phyloP scores from a whole-genome alignment of 2,113 vertebrate genomes.

The Xyrauchen texanus region DNA sequence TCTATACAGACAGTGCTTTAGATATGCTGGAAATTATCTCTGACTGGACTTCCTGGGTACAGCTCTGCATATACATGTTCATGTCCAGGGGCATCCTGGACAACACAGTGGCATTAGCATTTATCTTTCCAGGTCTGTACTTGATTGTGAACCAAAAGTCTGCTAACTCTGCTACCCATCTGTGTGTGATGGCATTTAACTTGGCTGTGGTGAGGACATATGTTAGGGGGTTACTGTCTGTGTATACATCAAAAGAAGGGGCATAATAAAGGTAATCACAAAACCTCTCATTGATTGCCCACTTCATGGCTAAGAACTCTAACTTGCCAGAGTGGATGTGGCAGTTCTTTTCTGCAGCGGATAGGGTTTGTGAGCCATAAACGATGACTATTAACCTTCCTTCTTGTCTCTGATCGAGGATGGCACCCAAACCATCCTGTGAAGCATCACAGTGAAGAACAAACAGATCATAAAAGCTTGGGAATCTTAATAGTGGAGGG shows the following conservation, averaged over 20 bases:
- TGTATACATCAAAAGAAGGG: background rate
- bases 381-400: conserved; percentile 1
- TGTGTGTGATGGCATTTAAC: background rate
- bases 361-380: conserved; percentile 12
- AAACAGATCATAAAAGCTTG: too few relatives aligned
- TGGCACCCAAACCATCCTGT: background rate
- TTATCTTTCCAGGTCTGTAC: too few relatives aligned
- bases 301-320: too few relatives aligned
- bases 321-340: conserved; percentile 31
- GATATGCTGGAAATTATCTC: too few relatives aligned
- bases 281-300: conserved; percentile 16
- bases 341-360: conserved; percentile 26
- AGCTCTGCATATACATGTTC: background rate
- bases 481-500: background rate
- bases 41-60: background rate
- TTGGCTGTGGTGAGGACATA: background rate
- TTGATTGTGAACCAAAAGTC: background rate
- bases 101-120: background rate
- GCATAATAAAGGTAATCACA: conserved; percentile 10
- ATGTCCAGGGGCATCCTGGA: conserved; percentile 17
- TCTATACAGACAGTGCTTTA: background rate
- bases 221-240: too few relatives aligned
- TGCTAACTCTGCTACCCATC: background rate
- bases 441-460: too few relatives aligned
- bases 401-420: too few relatives aligned